A percentile compares a stretch with the other conserved stretches of the same genome.
phyloP scores from a whole-genome alignment of 2,113 vertebrate species.

The Pandion haliaetus region DNA sequence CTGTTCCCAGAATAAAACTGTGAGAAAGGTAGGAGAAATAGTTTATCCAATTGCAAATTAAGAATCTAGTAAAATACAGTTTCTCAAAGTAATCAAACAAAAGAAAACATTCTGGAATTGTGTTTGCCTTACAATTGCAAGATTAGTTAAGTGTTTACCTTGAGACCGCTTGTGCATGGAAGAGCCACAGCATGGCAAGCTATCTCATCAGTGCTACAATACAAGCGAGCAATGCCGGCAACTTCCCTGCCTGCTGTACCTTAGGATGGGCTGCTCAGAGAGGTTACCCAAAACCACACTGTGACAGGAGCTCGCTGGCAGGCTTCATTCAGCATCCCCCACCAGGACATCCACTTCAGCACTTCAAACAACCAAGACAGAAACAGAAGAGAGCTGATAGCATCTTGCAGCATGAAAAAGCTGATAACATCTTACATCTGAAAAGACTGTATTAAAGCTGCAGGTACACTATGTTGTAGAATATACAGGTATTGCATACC shows the following conservation, averaged over 20 bases:
- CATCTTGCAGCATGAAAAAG: neutral
- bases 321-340: neutral
- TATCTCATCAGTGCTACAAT: neutral
- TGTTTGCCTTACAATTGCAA: neutral
- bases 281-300: neutral
- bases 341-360: fast-evolving
- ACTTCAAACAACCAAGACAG: neutral
- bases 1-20: neutral
- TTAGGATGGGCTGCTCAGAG: neutral
- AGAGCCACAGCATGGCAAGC: neutral
- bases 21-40: neutral
- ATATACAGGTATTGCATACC: neutral
- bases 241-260: neutral
- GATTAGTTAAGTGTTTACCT: neutral
- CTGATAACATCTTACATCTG: neutral
- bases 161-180: neutral
- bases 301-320: neutral
- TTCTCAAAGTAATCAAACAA: neutral
- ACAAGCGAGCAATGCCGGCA: neutral
- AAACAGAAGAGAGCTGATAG: neutral
- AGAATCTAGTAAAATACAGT: neutral
- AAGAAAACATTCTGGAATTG: neutral
- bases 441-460: neutral
- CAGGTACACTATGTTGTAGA: neutral
- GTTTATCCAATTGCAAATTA: neutral